Evolutionary conservation across 2,113 vertebrate species (phyloP).

Genomic region (Mugil cephalus): DNA sequence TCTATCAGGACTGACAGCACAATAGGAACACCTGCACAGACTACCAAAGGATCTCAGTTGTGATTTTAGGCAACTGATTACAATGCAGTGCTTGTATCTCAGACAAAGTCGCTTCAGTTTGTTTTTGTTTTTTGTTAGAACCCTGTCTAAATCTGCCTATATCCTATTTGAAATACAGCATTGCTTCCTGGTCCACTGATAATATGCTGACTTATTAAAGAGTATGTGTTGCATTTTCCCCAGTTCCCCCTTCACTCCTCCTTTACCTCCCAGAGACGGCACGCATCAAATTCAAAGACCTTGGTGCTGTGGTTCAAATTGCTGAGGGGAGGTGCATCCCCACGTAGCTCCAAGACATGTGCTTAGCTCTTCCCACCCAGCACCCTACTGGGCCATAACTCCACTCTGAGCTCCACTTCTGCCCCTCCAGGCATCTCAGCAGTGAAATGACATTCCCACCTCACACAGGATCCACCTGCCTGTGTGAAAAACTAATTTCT

Average conservation of each 20-base stretch:
- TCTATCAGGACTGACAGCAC: conserved; percentile 47
- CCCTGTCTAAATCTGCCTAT: not conserved
- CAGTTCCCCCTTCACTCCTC: not conserved
- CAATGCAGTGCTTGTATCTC: conserved; percentile 17
- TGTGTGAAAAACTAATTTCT: conserved; percentile 72
- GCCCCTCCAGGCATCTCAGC: conserved; percentile 40
- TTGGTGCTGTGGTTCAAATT: conserved; percentile 22
- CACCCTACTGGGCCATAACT: conserved; percentile 33
- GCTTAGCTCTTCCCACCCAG: conserved; percentile 39
- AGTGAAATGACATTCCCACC: conserved; percentile 62
- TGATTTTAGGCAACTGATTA: conserved; percentile 12
- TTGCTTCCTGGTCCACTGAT: conserved; percentile 17
- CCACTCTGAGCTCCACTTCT: conserved; percentile 26
- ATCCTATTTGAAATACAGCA: conserved; percentile 7
- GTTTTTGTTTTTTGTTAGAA: not conserved
- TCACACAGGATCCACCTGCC: conserved; percentile 50
- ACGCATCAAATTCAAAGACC: conserved; percentile 31
- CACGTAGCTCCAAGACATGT: conserved; percentile 39
- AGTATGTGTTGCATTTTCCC: not conserved
- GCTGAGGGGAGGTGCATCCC: conserved; percentile 44
- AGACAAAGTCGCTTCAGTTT: not conserved
- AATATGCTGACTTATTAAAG: conserved; percentile 33
- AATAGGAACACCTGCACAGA: conserved; percentile 45
- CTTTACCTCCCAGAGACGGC: conserved; percentile 26
- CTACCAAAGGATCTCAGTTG: conserved; percentile 26